These are phyloP conservation scores for Stigmatopora argus DNA, from an alignment of 2,113 vertebrate genomes.

Conservation along the genomic window DNA sequence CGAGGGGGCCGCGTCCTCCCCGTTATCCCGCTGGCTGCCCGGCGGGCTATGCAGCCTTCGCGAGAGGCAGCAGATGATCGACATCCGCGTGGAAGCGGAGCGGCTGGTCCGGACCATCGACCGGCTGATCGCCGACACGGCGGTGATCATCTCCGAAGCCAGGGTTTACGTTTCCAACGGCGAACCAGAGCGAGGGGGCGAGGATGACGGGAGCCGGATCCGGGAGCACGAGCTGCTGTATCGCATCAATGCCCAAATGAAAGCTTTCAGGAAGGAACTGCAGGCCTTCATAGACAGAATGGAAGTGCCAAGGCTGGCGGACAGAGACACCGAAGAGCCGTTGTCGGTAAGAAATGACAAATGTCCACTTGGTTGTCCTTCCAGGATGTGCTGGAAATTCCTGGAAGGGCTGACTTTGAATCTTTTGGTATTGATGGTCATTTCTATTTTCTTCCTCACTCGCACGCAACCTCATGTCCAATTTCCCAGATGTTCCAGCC, in stretches of 20 bases:
- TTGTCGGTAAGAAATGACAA: conserved; percentile 83
- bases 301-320: conserved; percentile 83
- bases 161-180: conserved; percentile 85
- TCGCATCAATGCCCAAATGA: conserved; percentile 95
- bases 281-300: conserved; percentile 91
- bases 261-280: conserved; percentile 92
- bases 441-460: conserved; percentile 39
- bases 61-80: conserved; percentile 88
- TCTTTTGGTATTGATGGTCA: conserved; percentile 16
- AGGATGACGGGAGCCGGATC: conserved; percentile 81
- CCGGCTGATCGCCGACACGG: conserved; percentile 90
- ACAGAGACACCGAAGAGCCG: conserved; percentile 82
- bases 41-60: conserved; percentile 71
- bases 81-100: conserved; percentile 91
- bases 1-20: conserved; percentile 75
- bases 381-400: background rate
- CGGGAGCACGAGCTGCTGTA: conserved; percentile 92
- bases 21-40: conserved; percentile 74
- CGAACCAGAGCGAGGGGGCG: conserved; percentile 77
- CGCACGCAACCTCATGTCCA: conserved; percentile 34
- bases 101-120: conserved; percentile 89
- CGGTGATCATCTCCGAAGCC: conserved; percentile 87
- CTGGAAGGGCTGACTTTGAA: background rate
- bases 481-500: conserved; percentile 97
- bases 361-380: background rate